These are phyloP conservation scores for Apeltes quadracus DNA, from an alignment of 2,113 vertebrate species.

Conservation along the genomic window DNA sequence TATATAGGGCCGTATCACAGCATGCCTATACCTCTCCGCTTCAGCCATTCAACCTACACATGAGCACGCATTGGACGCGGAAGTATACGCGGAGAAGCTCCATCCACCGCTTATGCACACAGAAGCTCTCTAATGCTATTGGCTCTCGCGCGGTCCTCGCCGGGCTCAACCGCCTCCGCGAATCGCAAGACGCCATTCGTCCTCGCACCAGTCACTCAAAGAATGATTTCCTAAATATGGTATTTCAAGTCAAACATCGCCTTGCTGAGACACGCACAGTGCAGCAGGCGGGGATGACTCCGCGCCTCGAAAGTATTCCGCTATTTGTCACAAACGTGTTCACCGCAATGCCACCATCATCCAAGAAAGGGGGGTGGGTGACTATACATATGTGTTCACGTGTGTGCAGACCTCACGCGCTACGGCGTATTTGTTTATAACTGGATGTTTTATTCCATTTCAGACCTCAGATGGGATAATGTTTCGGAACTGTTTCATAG, in stretches of 20 bases:
- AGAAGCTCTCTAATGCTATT: constrained; percentile 62
- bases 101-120: constrained; percentile 68
- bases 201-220: constrained; percentile 67
- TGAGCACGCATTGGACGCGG: constrained; percentile 81
- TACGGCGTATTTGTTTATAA: not conserved
- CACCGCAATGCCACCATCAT: constrained; percentile 3
- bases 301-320: constrained; percentile 6
- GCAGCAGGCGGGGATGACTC: constrained; percentile 37
- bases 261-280: constrained; percentile 34
- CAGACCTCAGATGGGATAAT: not conserved
- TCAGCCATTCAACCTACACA: constrained; percentile 78
- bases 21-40: constrained; percentile 86
- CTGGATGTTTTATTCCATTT: not conserved
- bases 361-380: not conserved
- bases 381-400: not conserved
- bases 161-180: constrained; percentile 25
- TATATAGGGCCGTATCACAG: constrained; percentile 89
- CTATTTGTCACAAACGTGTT: constrained; percentile 10
- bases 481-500: no score
- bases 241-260: constrained; percentile 67
- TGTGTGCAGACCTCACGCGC: constrained; percentile 7
- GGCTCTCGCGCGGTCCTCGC: constrained; percentile 57
- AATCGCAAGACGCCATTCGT: constrained; percentile 63
- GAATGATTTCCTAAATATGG: constrained; percentile 62
- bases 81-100: constrained; percentile 81